Evolutionary conservation across 2,113 vertebrate genomes (phyloP).

Genomic region (Phocoena phocoena): DNA sequence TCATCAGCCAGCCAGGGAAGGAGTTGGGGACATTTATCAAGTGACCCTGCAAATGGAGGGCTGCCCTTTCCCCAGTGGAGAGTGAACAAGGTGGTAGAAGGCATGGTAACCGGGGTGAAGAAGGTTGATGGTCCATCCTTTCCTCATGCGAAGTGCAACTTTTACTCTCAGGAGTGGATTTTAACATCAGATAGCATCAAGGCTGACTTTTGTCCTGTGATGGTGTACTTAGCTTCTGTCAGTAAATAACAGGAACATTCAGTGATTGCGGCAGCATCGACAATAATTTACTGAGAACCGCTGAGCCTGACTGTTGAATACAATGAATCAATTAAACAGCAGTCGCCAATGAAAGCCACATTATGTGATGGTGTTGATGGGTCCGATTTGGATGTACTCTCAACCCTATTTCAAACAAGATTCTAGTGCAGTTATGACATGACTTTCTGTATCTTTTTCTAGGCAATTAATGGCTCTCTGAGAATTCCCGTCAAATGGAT

Average conservation of each 20-base stretch:
- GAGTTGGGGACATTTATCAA: background rate
- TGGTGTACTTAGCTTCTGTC: background rate
- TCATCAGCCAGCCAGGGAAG: background rate
- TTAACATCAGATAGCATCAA: background rate
- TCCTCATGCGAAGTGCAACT: background rate
- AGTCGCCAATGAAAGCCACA: background rate
- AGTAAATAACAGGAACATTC: background rate
- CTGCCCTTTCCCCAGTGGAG: background rate
- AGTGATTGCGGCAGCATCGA: background rate
- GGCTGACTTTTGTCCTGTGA: background rate
- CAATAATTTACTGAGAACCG: background rate
- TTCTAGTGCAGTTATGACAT: background rate
- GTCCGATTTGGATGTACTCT: background rate
- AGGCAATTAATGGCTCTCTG: background rate
- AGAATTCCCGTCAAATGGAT: background rate
- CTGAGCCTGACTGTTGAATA: background rate
- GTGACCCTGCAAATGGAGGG: background rate
- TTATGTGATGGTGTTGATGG: no score
- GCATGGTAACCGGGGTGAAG: fast-evolving
- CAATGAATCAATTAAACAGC: background rate
- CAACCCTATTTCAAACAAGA: background rate
- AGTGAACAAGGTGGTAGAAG: background rate
- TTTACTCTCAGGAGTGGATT: background rate
- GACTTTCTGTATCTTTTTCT: background rate
- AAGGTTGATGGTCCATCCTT: background rate